Evolutionary conservation across 2,113 vertebrate genomes (phyloP).

Genomic region (Gambusia holbrooki): DNA sequence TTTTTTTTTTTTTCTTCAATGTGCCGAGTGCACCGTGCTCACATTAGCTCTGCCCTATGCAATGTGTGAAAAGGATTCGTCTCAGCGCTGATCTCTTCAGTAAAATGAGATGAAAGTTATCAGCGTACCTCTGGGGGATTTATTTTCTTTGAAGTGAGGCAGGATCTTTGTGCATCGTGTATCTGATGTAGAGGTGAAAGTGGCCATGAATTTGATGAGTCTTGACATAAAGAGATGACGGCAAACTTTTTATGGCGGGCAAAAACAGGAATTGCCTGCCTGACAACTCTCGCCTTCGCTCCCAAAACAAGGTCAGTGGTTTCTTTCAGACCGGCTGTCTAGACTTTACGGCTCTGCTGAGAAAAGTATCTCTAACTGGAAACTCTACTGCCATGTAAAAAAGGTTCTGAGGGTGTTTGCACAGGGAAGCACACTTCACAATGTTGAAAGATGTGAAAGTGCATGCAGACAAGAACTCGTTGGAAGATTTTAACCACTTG

Average conservation of each 20-base stretch:
- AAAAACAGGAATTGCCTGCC: constrained; percentile 39
- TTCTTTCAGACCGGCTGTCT: constrained; percentile 31
- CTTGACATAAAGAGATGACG: constrained; percentile 53
- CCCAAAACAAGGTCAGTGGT: constrained; percentile 48
- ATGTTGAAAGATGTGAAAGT: constrained; percentile 6
- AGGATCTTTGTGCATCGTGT: constrained; percentile 15
- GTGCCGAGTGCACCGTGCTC: constrained; percentile 5
- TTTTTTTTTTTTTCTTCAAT: constrained; percentile 17
- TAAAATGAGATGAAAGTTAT: constrained; percentile 25
- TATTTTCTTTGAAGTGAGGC: constrained; percentile 17
- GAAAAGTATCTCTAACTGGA: constrained; percentile 38
- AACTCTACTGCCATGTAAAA: constrained; percentile 28
- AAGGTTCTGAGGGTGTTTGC: constrained; percentile 40
- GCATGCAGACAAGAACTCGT: constrained; percentile 25
- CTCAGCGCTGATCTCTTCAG: constrained; percentile 16
- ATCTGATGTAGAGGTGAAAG: constrained; percentile 43
- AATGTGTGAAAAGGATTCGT: constrained; percentile 18
- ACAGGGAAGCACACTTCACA: constrained; percentile 33
- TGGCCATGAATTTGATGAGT: constrained; percentile 38
- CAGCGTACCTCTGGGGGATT: not conserved
- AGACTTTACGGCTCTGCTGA: constrained; percentile 34
- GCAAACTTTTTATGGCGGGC: constrained; percentile 35
- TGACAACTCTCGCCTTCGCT: constrained; percentile 39
- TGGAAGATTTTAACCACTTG: constrained; percentile 35
- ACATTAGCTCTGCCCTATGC: constrained; percentile 6